A percentile compares a stretch with the other conserved stretches of the same genome.
These are phyloP conservation scores for Oncopeltus fasciatus DNA, from an alignment of 1,140 invertebrate species.

Conservation along the genomic window DNA sequence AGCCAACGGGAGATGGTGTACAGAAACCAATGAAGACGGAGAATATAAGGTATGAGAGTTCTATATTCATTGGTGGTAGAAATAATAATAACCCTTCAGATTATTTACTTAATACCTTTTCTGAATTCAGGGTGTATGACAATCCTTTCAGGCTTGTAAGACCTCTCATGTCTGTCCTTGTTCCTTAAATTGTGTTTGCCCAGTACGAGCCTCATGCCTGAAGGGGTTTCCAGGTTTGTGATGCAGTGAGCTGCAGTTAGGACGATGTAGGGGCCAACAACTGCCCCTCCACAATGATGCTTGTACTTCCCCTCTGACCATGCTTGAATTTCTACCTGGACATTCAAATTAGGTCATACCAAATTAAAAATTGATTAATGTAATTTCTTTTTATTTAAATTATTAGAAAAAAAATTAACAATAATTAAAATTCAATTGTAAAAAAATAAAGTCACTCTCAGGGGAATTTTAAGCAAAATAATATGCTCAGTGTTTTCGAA, in stretches of 20 bases:
- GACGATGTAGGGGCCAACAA: conserved; percentile 39
- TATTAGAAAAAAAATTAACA: no score
- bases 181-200: conserved; percentile 32
- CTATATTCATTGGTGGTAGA: no score
- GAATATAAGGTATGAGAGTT: no score
- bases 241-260: conserved; percentile 54
- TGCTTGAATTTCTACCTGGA: conserved; percentile 40
- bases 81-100: no score
- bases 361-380: not conserved
- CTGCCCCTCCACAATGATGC: conserved; percentile 48
- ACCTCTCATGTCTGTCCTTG: conserved; percentile 31
- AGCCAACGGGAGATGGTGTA: no score
- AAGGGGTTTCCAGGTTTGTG: conserved; percentile 24
- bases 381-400: no score
- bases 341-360: conserved; percentile 23
- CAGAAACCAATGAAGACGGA: no score
- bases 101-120: no score
- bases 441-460: no score
- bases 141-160: conserved; percentile 31
- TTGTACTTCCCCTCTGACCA: conserved; percentile 35
- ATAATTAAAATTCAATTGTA: no score
- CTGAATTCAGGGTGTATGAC: conserved; percentile 39
- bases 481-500: no score
- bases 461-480: no score
- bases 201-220: conserved; percentile 31